Base-by-base conservation (phyloP, 2,888 invertebrate species). In the Trilocha varians region DNA sequence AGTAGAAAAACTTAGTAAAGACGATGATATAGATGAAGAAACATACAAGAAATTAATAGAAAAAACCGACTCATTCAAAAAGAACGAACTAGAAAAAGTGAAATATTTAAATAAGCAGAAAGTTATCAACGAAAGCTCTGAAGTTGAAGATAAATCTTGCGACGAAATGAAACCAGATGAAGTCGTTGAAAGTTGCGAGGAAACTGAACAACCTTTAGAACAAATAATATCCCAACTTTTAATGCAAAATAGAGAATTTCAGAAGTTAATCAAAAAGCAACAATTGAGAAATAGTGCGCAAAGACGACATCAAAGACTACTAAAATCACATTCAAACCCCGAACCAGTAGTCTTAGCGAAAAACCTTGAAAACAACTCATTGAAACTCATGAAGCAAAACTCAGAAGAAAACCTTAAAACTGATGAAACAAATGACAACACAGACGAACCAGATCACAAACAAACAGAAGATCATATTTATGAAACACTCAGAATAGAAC, bases 161-260 rank as follows among this genome's bases (percentile, higher is more conserved):
- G 74, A 72, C 32, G 47, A 71, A 42, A 47, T 41, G 39, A 59
- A 50, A 46, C 46, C 53, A 48, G 52, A 66, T 49, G 58, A 70
- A 45, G 57, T 66, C 9, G 51, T 53, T 39, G 77, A 77, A 52
- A 75, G 62, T 38, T 69, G 68, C 33, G 75, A 83, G 55, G 78
- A 78, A 44, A 60, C 58, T 14, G 87, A 87, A 61, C 91, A 88
- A 64, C 91, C 88, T 38, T 82, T 91, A 55, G 91, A 93, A 72
- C 88, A 94, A 73, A 91, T 96, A 38, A 94, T 96, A 39, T 91
- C 94, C 1, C 94, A 94, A 62, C 80, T 95, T 11, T 76, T 96
- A 4, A 90, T 94, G 89, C 92, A 94, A 65, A 94, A 93, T 61
- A 88, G 92, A 54, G 94, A 94, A 49, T 94, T 95, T 52, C 93